Percentiles rank a stretch among this genome's conserved stretches.
Conservation (phyloP, 2,113 vertebrate species). For the Orycteropus afer region DNA sequence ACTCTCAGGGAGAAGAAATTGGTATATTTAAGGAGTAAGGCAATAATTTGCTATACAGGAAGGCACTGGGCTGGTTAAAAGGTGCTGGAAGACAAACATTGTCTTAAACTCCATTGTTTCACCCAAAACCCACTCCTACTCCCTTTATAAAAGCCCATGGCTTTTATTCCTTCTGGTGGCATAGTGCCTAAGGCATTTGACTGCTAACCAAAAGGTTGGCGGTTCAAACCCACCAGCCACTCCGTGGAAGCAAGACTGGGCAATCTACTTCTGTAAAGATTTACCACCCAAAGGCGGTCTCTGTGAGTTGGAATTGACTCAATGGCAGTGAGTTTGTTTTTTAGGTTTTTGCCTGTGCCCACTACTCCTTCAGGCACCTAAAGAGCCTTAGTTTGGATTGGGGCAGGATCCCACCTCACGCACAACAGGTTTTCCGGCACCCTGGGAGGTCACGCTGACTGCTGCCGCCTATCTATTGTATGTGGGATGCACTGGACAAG, state of each 20-base stretch:
- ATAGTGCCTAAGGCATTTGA: too few relatives aligned
- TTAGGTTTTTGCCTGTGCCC: rapidly evolving
- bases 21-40: rapidly evolving
- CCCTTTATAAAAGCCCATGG: neutral
- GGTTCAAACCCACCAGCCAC: too few relatives aligned
- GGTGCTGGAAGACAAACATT: neutral
- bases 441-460: rapidly evolving
- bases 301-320: too few relatives aligned
- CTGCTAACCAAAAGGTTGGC: too few relatives aligned
- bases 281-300: too few relatives aligned
- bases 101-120: neutral
- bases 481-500: rapidly evolving
- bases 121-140: neutral
- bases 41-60: neutral
- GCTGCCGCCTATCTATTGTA: neutral
- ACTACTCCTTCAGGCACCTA: neutral
- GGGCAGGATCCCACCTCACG: neutral
- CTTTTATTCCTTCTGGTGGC: neutral
- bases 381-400: neutral
- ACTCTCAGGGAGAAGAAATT: neutral
- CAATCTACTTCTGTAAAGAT: too few relatives aligned
- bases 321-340: too few relatives aligned
- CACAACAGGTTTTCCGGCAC: neutral
- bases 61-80: neutral
- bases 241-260: too few relatives aligned